phyloP scores from a whole-genome alignment of 2,113 vertebrate genomes.

The Rhombomys opimus region DNA sequence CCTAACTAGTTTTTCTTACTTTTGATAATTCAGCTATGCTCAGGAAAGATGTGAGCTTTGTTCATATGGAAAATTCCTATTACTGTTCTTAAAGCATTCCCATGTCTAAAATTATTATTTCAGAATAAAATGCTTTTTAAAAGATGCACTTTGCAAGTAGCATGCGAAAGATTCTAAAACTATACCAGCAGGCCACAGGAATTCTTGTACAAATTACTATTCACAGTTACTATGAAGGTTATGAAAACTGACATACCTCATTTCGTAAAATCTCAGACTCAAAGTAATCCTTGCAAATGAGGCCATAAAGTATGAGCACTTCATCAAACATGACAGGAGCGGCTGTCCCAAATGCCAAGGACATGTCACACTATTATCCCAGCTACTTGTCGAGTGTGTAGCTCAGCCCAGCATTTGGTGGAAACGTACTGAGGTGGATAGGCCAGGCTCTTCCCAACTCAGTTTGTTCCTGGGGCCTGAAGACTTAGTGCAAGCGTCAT shows the following conservation, averaged over 20 bases:
- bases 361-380: not conserved
- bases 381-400: not conserved
- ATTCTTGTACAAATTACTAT: constrained; percentile 62
- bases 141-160: constrained; percentile 53
- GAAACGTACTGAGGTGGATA: not conserved
- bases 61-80: constrained; percentile 37
- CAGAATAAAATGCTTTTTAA: constrained; percentile 46
- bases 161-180: constrained; percentile 56
- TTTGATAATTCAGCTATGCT: not conserved
- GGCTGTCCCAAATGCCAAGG: not conserved
- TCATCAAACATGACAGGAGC: not conserved
- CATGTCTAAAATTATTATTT: constrained; percentile 59
- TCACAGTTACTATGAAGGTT: constrained; percentile 42
- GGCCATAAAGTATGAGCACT: not conserved
- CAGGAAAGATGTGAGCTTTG: not conserved
- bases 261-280: constrained; percentile 31
- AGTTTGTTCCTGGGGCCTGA: not conserved
- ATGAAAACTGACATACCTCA: constrained; percentile 38
- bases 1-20: not conserved
- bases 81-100: constrained; percentile 33
- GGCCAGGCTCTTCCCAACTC: constrained; percentile 10
- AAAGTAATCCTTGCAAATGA: constrained; percentile 28
- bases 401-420: not conserved
- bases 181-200: not conserved
- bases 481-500: not conserved